Evolutionary conservation across 1,140 invertebrate species (phyloP).

Genomic region (Eriosoma lanigerum): DNA sequence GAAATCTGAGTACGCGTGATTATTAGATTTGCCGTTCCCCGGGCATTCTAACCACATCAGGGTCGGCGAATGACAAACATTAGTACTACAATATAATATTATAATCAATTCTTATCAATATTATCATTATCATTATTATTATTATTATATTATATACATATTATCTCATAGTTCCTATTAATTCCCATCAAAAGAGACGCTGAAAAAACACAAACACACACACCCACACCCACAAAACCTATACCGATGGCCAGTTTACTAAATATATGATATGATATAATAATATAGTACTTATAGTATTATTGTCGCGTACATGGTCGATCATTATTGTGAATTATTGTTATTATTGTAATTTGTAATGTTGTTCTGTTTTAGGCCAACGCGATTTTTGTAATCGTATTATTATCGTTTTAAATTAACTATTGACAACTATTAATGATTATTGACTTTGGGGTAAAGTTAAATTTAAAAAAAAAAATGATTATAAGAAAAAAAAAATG

Average conservation of each 20-base stretch:
- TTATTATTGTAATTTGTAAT: not conserved
- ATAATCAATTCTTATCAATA: not conserved
- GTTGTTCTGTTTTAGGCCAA: no score
- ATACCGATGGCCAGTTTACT: slow-evolving; percentile 14
- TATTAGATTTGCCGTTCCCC: slow-evolving; percentile 48
- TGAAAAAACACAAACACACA: not conserved
- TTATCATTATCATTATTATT: slow-evolving; percentile 3
- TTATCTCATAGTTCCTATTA: slow-evolving; percentile 33
- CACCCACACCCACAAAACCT: not conserved
- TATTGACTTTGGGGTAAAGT: no score
- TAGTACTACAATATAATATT: not conserved
- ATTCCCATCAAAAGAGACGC: slow-evolving; percentile 9
- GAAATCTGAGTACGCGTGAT: slow-evolving; percentile 63
- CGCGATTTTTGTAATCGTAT: no score
- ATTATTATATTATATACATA: not conserved
- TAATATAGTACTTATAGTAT: not conserved
- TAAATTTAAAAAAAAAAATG: no score
- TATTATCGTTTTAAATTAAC: no score
- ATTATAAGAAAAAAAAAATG: not conserved
- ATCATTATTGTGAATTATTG: slow-evolving; percentile 2
- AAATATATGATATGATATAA: slow-evolving; percentile 5
- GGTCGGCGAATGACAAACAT: slow-evolving; percentile 44
- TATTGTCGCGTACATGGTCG: not conserved
- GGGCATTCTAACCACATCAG: slow-evolving; percentile 44
- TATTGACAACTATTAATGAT: no score